A percentile compares a stretch with the other conserved stretches of the same genome.
phyloP scores from a whole-genome alignment of 2,113 vertebrate species.

The Peromyscus maniculatus region DNA sequence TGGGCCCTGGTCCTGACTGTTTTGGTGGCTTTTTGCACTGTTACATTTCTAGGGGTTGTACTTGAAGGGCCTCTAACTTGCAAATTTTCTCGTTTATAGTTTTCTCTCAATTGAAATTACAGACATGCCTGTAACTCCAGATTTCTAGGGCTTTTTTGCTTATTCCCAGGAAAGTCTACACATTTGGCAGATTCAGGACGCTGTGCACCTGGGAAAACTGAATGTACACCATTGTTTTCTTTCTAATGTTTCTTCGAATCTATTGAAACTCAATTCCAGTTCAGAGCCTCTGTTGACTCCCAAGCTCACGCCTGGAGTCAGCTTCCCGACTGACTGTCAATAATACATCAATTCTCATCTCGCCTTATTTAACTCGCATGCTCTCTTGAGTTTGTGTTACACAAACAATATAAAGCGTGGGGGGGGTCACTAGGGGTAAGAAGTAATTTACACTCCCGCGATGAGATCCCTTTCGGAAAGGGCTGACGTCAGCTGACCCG shows the following conservation, averaged over 20 bases:
- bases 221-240: background rate
- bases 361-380: constrained; percentile 52
- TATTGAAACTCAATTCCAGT: constrained; percentile 20
- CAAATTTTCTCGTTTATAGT: background rate
- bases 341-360: constrained; percentile 73
- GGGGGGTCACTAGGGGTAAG: constrained; percentile 58
- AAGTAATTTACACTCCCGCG: constrained; percentile 72
- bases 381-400: constrained; percentile 68
- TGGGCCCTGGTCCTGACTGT: background rate
- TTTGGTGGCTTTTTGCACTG: background rate
- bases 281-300: constrained; percentile 33
- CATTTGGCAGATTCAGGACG: background rate
- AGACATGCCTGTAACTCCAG: background rate
- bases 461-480: constrained; percentile 52
- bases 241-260: constrained; percentile 7
- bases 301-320: background rate
- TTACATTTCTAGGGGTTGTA: background rate
- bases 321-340: constrained; percentile 39
- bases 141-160: constrained; percentile 19
- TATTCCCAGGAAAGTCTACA: background rate
- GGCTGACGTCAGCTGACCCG: constrained; percentile 71
- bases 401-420: constrained; percentile 57
- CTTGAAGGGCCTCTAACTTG: background rate
- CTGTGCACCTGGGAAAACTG: background rate
- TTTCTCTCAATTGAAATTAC: constrained; percentile 6